Base-by-base conservation (phyloP, 2,888 invertebrate species). In the Drosophila formosana region DNA sequence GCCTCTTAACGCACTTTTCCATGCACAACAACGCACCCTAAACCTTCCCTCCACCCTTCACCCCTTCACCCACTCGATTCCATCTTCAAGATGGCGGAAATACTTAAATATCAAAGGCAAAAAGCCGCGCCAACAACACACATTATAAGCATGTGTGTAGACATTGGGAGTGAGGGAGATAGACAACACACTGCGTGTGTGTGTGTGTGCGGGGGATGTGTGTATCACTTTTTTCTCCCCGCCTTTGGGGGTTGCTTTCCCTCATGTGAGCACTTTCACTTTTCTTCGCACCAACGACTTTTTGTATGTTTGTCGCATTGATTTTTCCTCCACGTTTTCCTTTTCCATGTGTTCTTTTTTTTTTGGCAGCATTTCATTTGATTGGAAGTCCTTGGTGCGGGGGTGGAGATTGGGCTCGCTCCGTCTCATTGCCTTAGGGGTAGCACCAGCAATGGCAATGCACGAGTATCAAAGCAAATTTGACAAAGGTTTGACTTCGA, bases 81-180 rank as follows among this genome's bases (percentile, higher is more conserved):
- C 77, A 72, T 45, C 73, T 41, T 45, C 73, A 86, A 89, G 81
- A 86, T 86, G 86, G 86, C 86, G 86, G 86, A 88, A 86, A 85
- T 89, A 80, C 88, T 86, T 85, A 72, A 85, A 86, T 86, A 78
- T 86, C 85, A 86, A 86, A 86, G 88, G 80, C 70, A 57, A 67
- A 80, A 71, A 56, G 85, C 88, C 88, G 81, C 67, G 47, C 66
- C 63, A 30, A 43, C 63, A 49, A 56, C 57, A 78, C 70, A 76
- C 55, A 58, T 75, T 62, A 55, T 63, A 30, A 60, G 70, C 69
- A 51, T 51, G 25, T 43, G 37, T 56, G 30, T 25, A 25, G 9
- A 28, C n/a, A 3, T 4, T 28, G 39, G n/a, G 58, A 30, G 37
- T 28, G 28, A 56, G 18, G 13, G 47, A 66, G 34, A 51, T 46